Percentiles rank a stretch among this genome's conserved stretches.
These are phyloP conservation scores for Phaenicophaeus curvirostris DNA, from an alignment of 2,797 vertebrate species.

Conservation along the genomic window DNA sequence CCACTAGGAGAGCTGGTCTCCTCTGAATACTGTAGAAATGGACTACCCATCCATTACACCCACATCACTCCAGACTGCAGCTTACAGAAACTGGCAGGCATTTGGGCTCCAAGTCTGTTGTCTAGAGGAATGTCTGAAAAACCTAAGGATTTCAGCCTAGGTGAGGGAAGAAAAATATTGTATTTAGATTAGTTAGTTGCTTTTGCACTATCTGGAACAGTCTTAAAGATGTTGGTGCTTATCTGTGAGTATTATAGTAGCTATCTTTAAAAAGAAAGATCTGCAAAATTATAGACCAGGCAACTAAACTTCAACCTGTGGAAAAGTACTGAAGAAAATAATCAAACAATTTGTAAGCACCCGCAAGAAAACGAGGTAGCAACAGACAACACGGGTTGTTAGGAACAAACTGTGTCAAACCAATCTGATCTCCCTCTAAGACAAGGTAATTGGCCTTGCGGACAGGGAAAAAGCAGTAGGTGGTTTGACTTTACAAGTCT, in stretches of 20 bases:
- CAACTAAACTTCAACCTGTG: not conserved
- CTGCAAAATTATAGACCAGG: constrained; percentile 48
- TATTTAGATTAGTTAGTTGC: constrained; percentile 12
- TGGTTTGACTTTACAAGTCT: constrained; percentile 51
- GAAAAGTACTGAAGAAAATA: constrained; percentile 56
- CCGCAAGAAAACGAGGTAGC: constrained; percentile 16
- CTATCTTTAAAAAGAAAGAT: constrained; percentile 29
- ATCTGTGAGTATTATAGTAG: not conserved
- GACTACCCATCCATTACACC: not conserved
- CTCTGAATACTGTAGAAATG: not conserved
- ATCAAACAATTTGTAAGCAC: constrained; percentile 53
- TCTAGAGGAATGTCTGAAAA: not conserved
- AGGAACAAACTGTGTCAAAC: constrained; percentile 64
- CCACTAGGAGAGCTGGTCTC: not conserved
- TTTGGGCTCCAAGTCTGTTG: not conserved
- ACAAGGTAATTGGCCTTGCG: constrained; percentile 34
- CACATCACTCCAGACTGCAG: not conserved
- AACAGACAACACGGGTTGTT: constrained; percentile 3
- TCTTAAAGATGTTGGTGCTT: not conserved
- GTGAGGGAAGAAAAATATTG: not conserved
- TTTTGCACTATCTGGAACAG: not conserved
- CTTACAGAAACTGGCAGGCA: not conserved
- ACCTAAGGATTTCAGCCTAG: not conserved
- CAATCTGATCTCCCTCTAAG: constrained; percentile 52
- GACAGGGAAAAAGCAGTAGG: constrained; percentile 59